Conservation (phyloP, 2,797 vertebrate species). For the Tapera naevia region DNA sequence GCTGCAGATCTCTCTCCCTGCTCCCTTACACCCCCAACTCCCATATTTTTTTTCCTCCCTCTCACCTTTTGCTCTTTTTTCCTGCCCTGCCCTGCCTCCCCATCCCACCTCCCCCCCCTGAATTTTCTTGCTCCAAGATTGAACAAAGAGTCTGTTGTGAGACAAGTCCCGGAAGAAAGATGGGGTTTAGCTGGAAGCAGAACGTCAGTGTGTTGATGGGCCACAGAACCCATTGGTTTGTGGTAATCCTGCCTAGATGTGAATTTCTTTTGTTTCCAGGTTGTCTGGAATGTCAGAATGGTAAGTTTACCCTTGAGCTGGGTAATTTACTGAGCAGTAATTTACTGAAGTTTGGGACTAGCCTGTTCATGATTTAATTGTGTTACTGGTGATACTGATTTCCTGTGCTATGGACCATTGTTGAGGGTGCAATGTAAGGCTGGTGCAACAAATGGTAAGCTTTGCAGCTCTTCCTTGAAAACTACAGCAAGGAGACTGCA, state of each 20-base stretch:
- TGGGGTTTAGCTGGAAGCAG: neutral
- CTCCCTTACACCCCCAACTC: rapidly evolving
- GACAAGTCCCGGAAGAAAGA: neutral
- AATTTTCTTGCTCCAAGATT: neutral
- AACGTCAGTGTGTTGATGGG: neutral
- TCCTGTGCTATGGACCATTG: neutral
- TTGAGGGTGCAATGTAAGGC: neutral
- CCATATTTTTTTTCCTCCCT: neutral
- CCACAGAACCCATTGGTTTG: neutral
- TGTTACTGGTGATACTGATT: rapidly evolving
- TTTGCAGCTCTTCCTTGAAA: neutral
- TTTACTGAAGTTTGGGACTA: neutral
- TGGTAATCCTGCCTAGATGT: neutral
- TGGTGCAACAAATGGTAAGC: neutral
- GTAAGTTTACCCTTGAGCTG: neutral
- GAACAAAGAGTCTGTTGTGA: neutral
- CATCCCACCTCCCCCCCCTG: too few species aligned
- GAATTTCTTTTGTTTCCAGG: neutral
- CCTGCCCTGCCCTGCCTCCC: too few species aligned
- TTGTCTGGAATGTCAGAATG: neutral
- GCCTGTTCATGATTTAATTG: neutral
- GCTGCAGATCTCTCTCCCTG: rapidly evolving
- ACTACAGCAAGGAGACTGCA: neutral
- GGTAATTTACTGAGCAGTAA: neutral
- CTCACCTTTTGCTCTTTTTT: too few species aligned